Conservation (phyloP, 2,113 vertebrate species). For the Lutjanus erythropterus region DNA sequence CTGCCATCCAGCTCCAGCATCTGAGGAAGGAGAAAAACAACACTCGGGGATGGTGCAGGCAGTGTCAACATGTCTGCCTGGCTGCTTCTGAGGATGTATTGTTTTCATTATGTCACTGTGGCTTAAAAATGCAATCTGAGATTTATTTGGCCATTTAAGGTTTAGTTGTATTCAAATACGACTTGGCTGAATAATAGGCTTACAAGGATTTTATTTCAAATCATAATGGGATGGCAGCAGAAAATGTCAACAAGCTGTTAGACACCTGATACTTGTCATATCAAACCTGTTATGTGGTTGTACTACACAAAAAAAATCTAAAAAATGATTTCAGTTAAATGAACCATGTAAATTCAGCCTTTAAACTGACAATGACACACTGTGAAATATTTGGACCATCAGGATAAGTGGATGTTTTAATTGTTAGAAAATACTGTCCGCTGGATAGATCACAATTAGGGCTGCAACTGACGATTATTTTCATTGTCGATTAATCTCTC, state of each 20-base stretch:
- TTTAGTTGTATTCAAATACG: slow-evolving; percentile 53
- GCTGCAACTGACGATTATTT: no score
- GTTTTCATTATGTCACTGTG: slow-evolving; percentile 52
- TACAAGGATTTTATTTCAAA: slow-evolving; percentile 42
- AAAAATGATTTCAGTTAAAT: background rate
- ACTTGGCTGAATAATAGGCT: slow-evolving; percentile 48
- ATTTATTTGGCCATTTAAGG: slow-evolving; percentile 41
- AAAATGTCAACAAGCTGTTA: slow-evolving; percentile 44
- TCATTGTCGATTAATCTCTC: no score
- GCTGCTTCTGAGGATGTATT: slow-evolving; percentile 55
- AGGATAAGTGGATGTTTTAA: background rate
- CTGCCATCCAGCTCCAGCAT: slow-evolving; percentile 34
- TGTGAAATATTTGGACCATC: background rate
- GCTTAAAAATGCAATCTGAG: slow-evolving; percentile 55
- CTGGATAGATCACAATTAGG: background rate
- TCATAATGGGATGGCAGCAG: slow-evolving; percentile 32
- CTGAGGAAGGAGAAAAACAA: slow-evolving; percentile 30
- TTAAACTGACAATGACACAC: background rate
- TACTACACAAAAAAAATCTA: background rate
- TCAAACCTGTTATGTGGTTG: background rate
- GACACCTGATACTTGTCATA: slow-evolving; percentile 16
- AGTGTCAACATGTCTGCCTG: slow-evolving; percentile 44
- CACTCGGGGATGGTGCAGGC: slow-evolving; percentile 39
- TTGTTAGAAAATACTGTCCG: background rate
- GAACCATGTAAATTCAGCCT: background rate